Evolutionary conservation across 2,888 invertebrate species (phyloP).

Genomic region (Empis stercorea): DNA sequence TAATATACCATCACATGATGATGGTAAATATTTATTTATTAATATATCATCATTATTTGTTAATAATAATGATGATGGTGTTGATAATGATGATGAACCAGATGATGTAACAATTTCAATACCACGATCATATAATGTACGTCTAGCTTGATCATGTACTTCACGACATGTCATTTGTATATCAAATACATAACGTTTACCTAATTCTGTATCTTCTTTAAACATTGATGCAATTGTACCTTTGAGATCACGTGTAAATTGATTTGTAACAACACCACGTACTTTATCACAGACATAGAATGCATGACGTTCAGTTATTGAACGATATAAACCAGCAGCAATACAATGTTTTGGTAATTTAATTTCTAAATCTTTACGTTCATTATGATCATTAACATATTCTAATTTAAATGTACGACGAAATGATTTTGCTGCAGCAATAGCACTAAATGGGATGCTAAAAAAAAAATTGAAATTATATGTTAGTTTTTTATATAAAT

Average conservation of each 20-base stretch:
- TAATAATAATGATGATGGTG: neutral
- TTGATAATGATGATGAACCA: neutral
- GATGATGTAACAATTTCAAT: conserved; percentile 20
- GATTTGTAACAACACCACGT: conserved; percentile 72
- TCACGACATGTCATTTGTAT: conserved; percentile 78
- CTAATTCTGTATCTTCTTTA: conserved; percentile 74
- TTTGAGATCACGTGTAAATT: conserved; percentile 78
- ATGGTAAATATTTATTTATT: no score
- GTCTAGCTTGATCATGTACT: conserved; percentile 75
- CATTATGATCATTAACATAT: conserved; percentile 56
- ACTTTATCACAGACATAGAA: conserved; percentile 90
- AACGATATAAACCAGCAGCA: conserved; percentile 70
- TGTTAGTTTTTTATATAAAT: neutral
- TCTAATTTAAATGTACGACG: conserved; percentile 61
- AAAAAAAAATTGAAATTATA: conserved; percentile 7
- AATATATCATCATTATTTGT: no score
- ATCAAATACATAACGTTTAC: conserved; percentile 84
- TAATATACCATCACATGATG: no score
- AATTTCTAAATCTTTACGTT: conserved; percentile 53
- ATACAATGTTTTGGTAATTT: conserved; percentile 70
- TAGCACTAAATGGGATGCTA: conserved; percentile 70
- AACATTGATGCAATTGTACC: conserved; percentile 84
- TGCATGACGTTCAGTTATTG: conserved; percentile 82
- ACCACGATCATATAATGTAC: conserved; percentile 51
- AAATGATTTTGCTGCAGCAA: conserved; percentile 64